Conservation (phyloP, 2,113 vertebrate genomes). For the Diadophis punctatus region DNA sequence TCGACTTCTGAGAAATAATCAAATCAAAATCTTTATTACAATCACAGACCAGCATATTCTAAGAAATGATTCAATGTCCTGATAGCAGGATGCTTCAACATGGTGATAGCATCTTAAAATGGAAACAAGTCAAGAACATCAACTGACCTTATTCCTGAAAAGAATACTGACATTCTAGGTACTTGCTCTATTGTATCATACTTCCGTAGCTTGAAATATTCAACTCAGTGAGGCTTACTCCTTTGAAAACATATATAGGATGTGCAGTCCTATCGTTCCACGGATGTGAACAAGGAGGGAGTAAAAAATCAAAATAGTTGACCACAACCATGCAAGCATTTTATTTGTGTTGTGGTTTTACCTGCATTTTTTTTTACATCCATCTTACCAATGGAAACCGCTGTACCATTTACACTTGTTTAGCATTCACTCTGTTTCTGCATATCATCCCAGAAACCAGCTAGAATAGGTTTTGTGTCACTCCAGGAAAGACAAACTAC, state of each 20-base stretch:
- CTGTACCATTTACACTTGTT: neutral
- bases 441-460: neutral
- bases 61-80: neutral
- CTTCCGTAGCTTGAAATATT: neutral
- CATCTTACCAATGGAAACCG: neutral
- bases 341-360: neutral
- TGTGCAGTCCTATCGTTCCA: neutral
- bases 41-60: neutral
- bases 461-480: neutral
- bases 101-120: neutral
- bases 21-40: neutral
- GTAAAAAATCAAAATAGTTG: neutral
- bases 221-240: neutral
- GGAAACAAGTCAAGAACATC: neutral
- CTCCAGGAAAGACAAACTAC: neutral
- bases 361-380: neutral
- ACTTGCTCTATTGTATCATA: neutral
- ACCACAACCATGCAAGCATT: neutral
- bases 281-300: neutral
- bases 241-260: neutral
- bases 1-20: neutral
- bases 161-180: neutral
- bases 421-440: neutral
- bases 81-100: neutral
- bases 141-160: neutral